phyloP scores from a whole-genome alignment of 1,140 invertebrate genomes.

The Drosophila arizonae region DNA sequence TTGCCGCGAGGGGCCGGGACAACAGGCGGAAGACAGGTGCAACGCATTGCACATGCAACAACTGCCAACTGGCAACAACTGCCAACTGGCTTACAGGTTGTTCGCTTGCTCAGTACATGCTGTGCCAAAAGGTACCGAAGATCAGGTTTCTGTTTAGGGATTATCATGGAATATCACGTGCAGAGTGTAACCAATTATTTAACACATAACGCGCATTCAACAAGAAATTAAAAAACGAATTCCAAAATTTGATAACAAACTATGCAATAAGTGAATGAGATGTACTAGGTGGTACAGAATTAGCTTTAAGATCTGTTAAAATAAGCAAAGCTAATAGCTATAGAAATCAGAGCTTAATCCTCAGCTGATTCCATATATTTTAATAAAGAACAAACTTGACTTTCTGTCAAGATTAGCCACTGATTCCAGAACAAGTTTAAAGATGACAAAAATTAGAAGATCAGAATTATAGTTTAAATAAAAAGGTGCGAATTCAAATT shows the following conservation, averaged over 20 bases:
- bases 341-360: too few species aligned
- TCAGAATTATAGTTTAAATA: neutral
- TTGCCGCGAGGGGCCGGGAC: neutral
- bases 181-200: conserved; percentile 14
- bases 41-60: conserved; percentile 31
- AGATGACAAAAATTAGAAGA: neutral
- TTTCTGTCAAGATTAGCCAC: neutral
- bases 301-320: neutral
- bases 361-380: too few species aligned
- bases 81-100: conserved; percentile 34
- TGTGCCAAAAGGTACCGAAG: conserved; percentile 35
- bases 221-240: too few species aligned
- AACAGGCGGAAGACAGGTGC: neutral
- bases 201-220: too few species aligned
- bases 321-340: neutral
- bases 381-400: too few species aligned
- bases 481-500: too few species aligned
- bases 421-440: too few species aligned
- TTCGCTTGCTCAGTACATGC: conserved; percentile 24
- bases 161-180: conserved; percentile 30
- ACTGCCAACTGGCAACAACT: conserved; percentile 10
- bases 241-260: too few species aligned
- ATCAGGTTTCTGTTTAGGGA: conserved; percentile 49
- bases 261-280: too few species aligned
- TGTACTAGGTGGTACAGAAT: too few species aligned